Evolutionary conservation across 1,140 invertebrate genomes (phyloP), one percentile per base, ranked within the genome.

Genomic region (Drosophila lacteicornis): DNA sequence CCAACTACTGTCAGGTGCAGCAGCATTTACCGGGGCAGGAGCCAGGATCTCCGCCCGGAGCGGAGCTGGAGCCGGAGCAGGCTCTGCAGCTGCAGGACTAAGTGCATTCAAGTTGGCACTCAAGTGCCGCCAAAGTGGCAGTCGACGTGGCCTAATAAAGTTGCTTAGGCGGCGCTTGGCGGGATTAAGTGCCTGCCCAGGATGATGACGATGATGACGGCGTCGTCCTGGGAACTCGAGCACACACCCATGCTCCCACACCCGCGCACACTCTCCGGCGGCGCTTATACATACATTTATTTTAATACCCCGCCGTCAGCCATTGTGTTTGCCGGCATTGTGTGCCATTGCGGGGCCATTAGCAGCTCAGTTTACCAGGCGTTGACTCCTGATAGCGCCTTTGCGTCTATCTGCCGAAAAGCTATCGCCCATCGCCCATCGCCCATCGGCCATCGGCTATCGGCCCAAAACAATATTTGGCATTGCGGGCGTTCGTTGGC

Each of bases 101-200:
- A 87, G 84, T 88, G 84, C 69, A 88, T 84, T 88, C 70, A 88
- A 87, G 83, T 87, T 87, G 83, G 60, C 80, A 80, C 83, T 87
- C 80, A 84, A 90, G 85, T 84, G 85, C 83, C 58, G 67, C 69
- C 79, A 69, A 87, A 87, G 83, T 82, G 74, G 83, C 84, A 81
- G 85, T 84, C 87, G 83, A 90, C 85, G 80, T 88, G 82, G 84
- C 83, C 85, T 88, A 88, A 88, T 90, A 90, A 88, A 88, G 84
- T 88, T 88, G 85, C 71, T 73, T 73, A 73, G 69, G 67, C 61
- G 61, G 49, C 68, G 68, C 79, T 80, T 84, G 75, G 56, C 50
- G 75, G 77, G 60, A 79, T 79, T 79, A 79, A 79, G 75, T 79
- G 75, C 38, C 55, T 55, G 49, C 55, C 38, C 53, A 55, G 53